These are phyloP conservation scores for Uria aalge DNA, from an alignment of 2,113 vertebrate genomes.

Conservation along the genomic window DNA sequence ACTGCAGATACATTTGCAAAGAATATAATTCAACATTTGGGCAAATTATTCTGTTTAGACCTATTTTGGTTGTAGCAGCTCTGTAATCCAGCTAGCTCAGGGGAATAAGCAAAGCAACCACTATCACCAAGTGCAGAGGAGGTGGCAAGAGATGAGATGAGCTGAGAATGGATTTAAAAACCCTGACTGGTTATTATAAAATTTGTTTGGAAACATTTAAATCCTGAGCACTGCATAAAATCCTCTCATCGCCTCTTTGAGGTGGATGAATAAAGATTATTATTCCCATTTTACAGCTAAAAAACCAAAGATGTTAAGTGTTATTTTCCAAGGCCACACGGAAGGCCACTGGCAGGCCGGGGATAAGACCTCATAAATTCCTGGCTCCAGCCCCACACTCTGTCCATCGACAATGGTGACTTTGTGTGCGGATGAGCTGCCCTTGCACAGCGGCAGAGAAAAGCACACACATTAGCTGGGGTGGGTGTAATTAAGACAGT, in stretches of 20 bases:
- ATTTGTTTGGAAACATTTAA: constrained; percentile 57
- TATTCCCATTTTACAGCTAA: constrained; percentile 48
- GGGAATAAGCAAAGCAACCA: constrained; percentile 19
- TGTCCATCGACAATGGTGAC: constrained; percentile 31
- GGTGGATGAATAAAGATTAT: constrained; percentile 56
- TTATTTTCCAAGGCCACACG: constrained; percentile 30
- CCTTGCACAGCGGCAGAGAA: neutral
- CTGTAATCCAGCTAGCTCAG: constrained; percentile 6
- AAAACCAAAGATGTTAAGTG: neutral
- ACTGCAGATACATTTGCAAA: neutral
- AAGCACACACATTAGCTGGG: neutral
- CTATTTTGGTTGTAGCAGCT: constrained; percentile 3
- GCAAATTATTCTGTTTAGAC: neutral
- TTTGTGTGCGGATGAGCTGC: constrained; percentile 39
- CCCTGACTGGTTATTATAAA: constrained; percentile 4
- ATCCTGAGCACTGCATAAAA: constrained; percentile 43
- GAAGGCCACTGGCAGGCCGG: neutral
- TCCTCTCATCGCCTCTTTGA: constrained; percentile 55
- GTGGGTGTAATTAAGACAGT: neutral
- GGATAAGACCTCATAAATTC: constrained; percentile 35
- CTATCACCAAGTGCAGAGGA: constrained; percentile 1
- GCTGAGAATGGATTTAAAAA: constrained; percentile 16
- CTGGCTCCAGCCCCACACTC: neutral
- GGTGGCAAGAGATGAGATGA: constrained; percentile 47
- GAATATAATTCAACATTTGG: neutral